Conservation (phyloP, 2,797 vertebrate genomes). For the Smutsia gigantea region DNA sequence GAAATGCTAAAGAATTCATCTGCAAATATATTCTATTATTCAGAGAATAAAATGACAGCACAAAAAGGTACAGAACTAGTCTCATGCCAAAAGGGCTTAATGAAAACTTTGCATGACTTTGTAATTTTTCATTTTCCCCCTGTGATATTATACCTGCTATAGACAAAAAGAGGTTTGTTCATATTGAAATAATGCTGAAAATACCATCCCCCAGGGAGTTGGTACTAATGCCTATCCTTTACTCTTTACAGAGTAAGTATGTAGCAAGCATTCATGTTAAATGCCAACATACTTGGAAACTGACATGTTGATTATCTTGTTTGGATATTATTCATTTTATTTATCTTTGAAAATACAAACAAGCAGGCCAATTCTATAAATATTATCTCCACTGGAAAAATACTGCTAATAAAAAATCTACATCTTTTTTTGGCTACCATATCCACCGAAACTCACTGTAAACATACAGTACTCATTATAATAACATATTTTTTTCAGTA, state of each 20-base stretch:
- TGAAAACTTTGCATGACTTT: constrained; percentile 66
- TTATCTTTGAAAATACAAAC: constrained; percentile 86
- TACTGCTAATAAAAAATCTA: constrained; percentile 82
- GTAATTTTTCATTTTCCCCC: constrained; percentile 70
- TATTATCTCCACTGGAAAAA: constrained; percentile 85
- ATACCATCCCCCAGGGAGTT: constrained; percentile 62
- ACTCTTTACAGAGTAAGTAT: constrained; percentile 77
- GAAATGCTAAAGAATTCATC: neutral
- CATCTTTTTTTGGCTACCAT: constrained; percentile 83
- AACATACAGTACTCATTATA: constrained; percentile 82
- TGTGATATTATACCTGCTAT: constrained; percentile 70
- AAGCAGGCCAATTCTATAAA: constrained; percentile 83
- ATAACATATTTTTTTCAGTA: constrained; percentile 79
- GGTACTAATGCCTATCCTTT: constrained; percentile 66
- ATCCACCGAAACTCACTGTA: constrained; percentile 83
- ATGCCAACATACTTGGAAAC: constrained; percentile 84
- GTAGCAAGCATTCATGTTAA: constrained; percentile 82
- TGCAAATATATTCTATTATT: constrained; percentile 28
- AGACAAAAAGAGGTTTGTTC: constrained; percentile 72
- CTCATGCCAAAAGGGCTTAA: constrained; percentile 57
- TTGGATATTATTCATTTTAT: constrained; percentile 86
- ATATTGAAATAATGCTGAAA: constrained; percentile 72
- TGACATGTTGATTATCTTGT: constrained; percentile 87
- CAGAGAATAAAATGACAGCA: constrained; percentile 14
- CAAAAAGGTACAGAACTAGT: constrained; percentile 34